A percentile compares a stretch with the other conserved stretches of the same genome.
These are phyloP conservation scores for Caenorhabditis auriculariae DNA, from an alignment of 2,888 invertebrate species.

Conservation along the genomic window DNA sequence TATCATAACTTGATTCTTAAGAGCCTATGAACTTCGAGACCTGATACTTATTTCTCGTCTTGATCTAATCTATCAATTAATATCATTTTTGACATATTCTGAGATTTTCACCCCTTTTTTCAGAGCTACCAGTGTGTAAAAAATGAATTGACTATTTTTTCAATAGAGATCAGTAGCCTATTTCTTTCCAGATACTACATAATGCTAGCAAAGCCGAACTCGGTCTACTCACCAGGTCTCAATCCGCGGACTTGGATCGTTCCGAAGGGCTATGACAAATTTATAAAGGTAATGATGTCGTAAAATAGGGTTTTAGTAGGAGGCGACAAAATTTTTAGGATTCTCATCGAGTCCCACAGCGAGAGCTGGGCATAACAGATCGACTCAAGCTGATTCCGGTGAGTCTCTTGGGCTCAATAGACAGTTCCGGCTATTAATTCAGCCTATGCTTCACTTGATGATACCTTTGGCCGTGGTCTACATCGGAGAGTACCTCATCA, in stretches of 20 bases:
- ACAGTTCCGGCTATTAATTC: conserved; percentile 2
- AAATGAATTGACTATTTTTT: too few species aligned
- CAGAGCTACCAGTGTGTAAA: too few species aligned
- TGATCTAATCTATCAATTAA: background rate
- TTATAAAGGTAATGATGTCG: conserved; percentile 8
- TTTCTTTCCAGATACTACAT: conserved; percentile 41
- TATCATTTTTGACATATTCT: background rate
- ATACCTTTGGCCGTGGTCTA: conserved; percentile 78
- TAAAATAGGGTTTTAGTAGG: too few species aligned
- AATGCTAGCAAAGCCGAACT: conserved; percentile 34
- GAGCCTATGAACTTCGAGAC: background rate
- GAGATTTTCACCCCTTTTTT: conserved; percentile 2
- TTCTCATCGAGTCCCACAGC: conserved; percentile 36
- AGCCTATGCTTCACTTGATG: conserved; percentile 74
- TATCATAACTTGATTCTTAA: too few species aligned
- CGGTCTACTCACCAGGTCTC: conserved; percentile 37
- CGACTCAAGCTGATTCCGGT: conserved; percentile 37
- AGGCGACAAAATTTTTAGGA: background rate
- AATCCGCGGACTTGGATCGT: conserved; percentile 53
- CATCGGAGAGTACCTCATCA: conserved; percentile 75
- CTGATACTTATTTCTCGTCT: background rate
- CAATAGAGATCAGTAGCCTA: too few species aligned
- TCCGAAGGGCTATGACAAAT: conserved; percentile 33
- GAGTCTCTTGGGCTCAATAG: background rate
- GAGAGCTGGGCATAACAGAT: conserved; percentile 28